Evolutionary conservation across 2,113 vertebrate species (phyloP).

Genomic region (Mustela nigripes): DNA sequence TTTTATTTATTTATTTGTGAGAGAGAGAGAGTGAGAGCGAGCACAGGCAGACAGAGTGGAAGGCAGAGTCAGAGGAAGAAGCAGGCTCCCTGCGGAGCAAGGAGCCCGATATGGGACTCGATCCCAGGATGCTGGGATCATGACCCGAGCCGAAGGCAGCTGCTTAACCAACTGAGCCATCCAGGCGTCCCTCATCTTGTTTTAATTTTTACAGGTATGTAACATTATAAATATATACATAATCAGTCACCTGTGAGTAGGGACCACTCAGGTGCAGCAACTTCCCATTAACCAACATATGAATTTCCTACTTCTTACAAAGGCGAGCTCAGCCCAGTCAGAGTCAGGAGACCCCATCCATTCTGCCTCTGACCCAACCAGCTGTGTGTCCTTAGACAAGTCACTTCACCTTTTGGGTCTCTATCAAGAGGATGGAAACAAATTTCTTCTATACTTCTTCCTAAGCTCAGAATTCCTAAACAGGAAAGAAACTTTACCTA

Average conservation of each 20-base stretch:
- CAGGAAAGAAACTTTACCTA: background rate
- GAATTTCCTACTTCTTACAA: background rate
- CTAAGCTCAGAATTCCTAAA: slow-evolving; percentile 32
- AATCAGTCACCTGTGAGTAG: background rate
- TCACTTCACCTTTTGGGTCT: background rate
- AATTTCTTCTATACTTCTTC: background rate
- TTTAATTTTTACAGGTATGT: background rate
- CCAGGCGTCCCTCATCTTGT: too few species aligned
- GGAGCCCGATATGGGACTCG: too few species aligned
- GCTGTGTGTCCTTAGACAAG: background rate
- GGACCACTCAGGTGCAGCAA: background rate
- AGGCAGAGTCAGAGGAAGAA: too few species aligned
- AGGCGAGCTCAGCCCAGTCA: background rate
- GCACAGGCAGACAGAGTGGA: too few species aligned
- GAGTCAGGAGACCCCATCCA: background rate
- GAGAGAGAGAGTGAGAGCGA: too few species aligned
- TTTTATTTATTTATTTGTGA: too few species aligned
- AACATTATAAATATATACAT: background rate
- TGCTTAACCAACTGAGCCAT: too few species aligned
- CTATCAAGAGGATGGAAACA: background rate
- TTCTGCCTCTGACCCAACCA: background rate
- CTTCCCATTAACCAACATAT: background rate
- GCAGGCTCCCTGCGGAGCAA: too few species aligned
- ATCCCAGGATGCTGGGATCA: too few species aligned
- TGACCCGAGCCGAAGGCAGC: too few species aligned